Evolutionary conservation across 2,888 invertebrate species (phyloP).

Genomic region (Acanthacorydalis orientalis): DNA sequence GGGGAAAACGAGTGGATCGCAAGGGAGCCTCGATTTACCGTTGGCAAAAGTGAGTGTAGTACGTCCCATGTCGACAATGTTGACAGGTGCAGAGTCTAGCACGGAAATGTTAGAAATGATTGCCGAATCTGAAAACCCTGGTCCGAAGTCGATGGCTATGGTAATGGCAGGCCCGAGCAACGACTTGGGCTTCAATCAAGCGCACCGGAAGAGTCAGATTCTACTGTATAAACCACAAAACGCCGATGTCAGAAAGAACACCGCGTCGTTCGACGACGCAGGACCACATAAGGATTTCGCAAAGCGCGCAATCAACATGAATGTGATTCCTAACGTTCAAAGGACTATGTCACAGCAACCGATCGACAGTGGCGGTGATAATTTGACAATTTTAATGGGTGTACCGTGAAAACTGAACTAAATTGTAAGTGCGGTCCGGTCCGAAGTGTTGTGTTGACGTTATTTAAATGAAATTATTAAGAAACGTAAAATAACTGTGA

Average conservation of each 20-base stretch:
- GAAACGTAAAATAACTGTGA: background rate
- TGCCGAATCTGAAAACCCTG: conserved; percentile 34
- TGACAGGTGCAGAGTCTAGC: conserved; percentile 26
- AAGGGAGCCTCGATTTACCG: conserved; percentile 23
- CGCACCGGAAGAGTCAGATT: conserved; percentile 41
- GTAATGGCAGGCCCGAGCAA: conserved; percentile 22
- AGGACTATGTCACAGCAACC: conserved; percentile 19
- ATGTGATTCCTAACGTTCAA: conserved; percentile 19
- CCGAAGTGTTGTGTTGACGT: background rate
- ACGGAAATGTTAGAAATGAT: conserved; percentile 48
- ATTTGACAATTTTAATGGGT: conserved; percentile 6
- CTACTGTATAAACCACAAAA: conserved; percentile 71
- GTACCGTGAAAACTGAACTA: conserved; percentile 2
- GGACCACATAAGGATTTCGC: conserved; percentile 54
- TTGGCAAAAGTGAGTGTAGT: conserved; percentile 32
- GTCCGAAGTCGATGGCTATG: conserved; percentile 20
- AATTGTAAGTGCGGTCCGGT: background rate
- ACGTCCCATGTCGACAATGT: conserved; percentile 25
- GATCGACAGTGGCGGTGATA: conserved; percentile 5
- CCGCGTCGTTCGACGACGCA: conserved; percentile 41
- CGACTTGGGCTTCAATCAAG: conserved; percentile 24
- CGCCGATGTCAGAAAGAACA: conserved; percentile 70
- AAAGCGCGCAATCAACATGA: conserved; percentile 50
- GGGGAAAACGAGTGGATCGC: conserved; percentile 18
- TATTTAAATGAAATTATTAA: background rate